Percentiles rank a stretch among this genome's conserved stretches.
Evolutionary conservation across 2,888 invertebrate species (phyloP).

Genomic region (Tanaodytes sp.): DNA sequence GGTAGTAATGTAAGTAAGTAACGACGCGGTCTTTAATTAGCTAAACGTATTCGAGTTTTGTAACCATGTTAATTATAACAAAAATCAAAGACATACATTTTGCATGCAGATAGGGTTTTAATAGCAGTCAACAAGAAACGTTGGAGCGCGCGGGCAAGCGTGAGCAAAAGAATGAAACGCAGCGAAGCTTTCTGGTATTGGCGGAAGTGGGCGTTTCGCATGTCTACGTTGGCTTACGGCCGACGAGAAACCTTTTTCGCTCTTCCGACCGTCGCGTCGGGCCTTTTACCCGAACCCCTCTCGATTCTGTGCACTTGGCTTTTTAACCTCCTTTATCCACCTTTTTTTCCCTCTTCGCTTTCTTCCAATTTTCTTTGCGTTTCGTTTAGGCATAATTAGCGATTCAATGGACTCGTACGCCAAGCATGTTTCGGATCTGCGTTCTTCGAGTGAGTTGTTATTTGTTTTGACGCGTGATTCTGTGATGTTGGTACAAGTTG

Average conservation of each 20-base stretch:
- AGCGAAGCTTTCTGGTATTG: constrained; percentile 56
- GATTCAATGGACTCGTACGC: constrained; percentile 69
- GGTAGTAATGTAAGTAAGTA: no score
- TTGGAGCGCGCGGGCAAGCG: constrained; percentile 25
- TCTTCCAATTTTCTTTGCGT: neutral
- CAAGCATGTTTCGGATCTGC: constrained; percentile 56
- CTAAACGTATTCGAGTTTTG: no score
- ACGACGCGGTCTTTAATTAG: no score
- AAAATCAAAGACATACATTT: neutral
- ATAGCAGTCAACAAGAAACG: constrained; percentile 27
- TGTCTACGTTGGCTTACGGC: constrained; percentile 55
- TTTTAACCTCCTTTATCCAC: constrained; percentile 16
- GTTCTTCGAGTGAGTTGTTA: constrained; percentile 67
- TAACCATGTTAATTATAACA: no score
- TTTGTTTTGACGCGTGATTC: constrained; percentile 57
- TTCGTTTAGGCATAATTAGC: constrained; percentile 63
- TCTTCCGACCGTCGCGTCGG: constrained; percentile 28
- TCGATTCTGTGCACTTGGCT: constrained; percentile 21
- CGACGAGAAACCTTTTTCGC: constrained; percentile 57
- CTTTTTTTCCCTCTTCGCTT: neutral
- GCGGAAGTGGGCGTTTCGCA: constrained; percentile 71
- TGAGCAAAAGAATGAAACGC: constrained; percentile 42
- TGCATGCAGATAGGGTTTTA: neutral
- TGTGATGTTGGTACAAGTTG: no score
- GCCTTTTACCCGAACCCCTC: constrained; percentile 36